Evolutionary conservation across 2,113 vertebrate species (phyloP), one percentile per base, ranked within the genome.

Genomic region (Pyxicephalus adspersus): DNA sequence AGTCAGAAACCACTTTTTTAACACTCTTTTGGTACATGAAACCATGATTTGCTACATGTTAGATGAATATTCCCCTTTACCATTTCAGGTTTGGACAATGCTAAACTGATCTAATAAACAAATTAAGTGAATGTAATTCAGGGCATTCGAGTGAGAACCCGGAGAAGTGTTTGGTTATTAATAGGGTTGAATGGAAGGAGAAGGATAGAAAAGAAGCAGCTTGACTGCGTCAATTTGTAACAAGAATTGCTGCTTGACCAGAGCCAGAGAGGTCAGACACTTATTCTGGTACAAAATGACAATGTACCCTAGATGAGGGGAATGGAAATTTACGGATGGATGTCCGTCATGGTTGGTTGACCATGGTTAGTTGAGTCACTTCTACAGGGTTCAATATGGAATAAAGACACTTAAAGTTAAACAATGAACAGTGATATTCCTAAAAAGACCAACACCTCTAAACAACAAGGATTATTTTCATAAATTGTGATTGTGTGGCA

Each of bases 41-140:
- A 13, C 38, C n/a, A n/a, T 6, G 6, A 45, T 13, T 45, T 9
- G 38, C 38, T 1, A 9, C 6, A 8, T 13, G 8, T 15, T 45
- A 11, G n/a, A 38, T 3, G 19, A 31, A 67, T 31, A 38, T 38
- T 22, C 8, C 13, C 66, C 25, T 25, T 51, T 3, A 45, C 28
- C 9, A 11, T 9, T 51, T 38, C 38, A 16, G 15, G 29, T 25
- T 34, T 2, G 9, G 18, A 19, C 5, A 60, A 31, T 16, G 45
- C 71, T 71, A 57, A 83, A 19, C 45, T 63, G 83, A 89, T 88
- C 83, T 63, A 83, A 83, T 78, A 87, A 90, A 87, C 83, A 89
- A 88, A 87, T 89, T 91, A 87, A 75, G 87, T 83, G 78, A 87
- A 89, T 86, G 86, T 87, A 89, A 88, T 28, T 73, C 77, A 64